These are phyloP conservation scores for Spodoptera exigua DNA, from an alignment of 2,888 invertebrate genomes.

Conservation along the genomic window DNA sequence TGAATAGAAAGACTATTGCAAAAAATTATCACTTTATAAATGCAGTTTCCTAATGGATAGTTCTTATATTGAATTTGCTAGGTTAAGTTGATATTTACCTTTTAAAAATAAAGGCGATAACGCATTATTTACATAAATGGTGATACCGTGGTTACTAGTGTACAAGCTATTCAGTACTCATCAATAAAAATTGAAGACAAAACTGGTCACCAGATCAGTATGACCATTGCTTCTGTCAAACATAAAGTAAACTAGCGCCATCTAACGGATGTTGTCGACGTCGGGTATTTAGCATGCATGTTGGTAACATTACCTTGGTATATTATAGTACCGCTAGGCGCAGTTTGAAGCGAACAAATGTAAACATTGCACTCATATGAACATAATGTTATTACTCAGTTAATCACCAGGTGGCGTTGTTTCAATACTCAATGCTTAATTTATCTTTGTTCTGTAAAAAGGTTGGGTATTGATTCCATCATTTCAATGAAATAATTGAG, in stretches of 20 bases:
- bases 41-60: neutral
- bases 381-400: constrained; percentile 30
- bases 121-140: neutral
- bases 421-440: constrained; percentile 26
- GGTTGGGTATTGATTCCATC: neutral
- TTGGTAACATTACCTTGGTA: neutral
- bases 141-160: neutral
- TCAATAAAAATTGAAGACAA: too few species aligned
- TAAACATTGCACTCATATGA: constrained; percentile 44
- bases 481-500: too few species aligned
- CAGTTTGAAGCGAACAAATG: constrained; percentile 33
- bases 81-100: too few species aligned
- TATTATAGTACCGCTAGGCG: constrained; percentile 26
- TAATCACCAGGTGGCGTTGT: constrained; percentile 64
- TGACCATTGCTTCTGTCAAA: neutral
- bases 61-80: too few species aligned
- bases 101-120: too few species aligned
- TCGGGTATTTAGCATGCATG: constrained; percentile 34
- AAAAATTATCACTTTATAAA: constrained; percentile 33
- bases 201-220: too few species aligned
- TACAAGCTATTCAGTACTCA: too few species aligned
- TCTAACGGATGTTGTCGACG: constrained; percentile 58
- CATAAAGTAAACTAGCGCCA: constrained; percentile 60
- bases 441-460: constrained; percentile 14
- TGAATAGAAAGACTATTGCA: constrained; percentile 48